A percentile compares a stretch with the other conserved stretches of the same genome.
Conservation (phyloP, 2,113 vertebrate genomes). For the Amphilophus citrinellus region DNA sequence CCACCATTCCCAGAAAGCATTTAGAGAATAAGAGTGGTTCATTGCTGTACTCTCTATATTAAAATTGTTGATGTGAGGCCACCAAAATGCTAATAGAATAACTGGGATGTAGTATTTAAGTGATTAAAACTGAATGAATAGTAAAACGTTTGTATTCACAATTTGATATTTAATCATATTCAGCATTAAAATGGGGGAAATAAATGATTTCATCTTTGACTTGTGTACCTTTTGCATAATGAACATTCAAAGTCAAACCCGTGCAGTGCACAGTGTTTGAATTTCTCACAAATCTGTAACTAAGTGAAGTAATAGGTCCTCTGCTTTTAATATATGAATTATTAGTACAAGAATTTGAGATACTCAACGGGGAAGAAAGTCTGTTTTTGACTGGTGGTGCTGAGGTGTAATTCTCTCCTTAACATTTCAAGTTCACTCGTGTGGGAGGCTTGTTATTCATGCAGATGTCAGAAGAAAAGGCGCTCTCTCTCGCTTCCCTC, state of each 20-base stretch:
- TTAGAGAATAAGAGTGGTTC: too few species aligned
- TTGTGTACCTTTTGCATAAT: not conserved
- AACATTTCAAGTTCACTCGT: constrained; percentile 61
- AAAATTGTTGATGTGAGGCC: too few species aligned
- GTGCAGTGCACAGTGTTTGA: not conserved
- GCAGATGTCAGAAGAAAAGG: constrained; percentile 65
- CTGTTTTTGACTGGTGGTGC: constrained; percentile 32
- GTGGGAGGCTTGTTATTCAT: constrained; percentile 73
- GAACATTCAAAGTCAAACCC: not conserved
- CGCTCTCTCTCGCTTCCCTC: not conserved
- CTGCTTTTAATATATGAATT: not conserved
- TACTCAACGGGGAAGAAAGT: not conserved
- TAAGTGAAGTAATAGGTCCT: not conserved
- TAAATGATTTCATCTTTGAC: not conserved
- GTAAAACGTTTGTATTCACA: not conserved
- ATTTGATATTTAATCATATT: not conserved
- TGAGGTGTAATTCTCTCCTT: constrained; percentile 68
- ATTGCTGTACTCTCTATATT: too few species aligned
- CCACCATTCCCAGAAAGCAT: not conserved
- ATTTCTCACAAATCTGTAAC: not conserved
- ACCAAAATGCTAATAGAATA: too few species aligned
- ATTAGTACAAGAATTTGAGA: constrained; percentile 9
- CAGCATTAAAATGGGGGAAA: not conserved
- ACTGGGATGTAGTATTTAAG: not conserved
- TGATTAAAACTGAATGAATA: not conserved